phyloP scores from a whole-genome alignment of 2,113 vertebrate species.

The Hemibagrus wyckioides region DNA sequence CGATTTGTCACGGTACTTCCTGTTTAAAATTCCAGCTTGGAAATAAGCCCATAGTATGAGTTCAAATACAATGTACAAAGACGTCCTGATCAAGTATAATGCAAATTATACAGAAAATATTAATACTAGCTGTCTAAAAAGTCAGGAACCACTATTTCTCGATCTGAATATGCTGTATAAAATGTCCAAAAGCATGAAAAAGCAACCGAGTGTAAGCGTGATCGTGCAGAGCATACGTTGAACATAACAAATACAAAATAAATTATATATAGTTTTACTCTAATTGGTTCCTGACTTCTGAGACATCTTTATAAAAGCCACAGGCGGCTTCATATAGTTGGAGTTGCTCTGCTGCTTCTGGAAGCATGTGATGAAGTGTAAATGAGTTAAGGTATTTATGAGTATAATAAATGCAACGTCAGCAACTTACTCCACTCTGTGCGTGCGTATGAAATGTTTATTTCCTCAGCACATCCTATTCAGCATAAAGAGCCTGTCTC shows the following conservation, averaged over 20 bases:
- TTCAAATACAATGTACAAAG: neutral
- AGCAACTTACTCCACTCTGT: neutral
- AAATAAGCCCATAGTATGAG: neutral
- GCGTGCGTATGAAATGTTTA: neutral
- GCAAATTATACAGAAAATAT: neutral
- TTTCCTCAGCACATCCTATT: slow-evolving; percentile 14
- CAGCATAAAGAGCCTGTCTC: slow-evolving; percentile 2
- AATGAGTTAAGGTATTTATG: slow-evolving; percentile 18
- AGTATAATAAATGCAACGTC: neutral
- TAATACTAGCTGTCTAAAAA: neutral
- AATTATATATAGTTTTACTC: neutral
- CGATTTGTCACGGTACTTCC: neutral
- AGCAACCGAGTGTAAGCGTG: neutral
- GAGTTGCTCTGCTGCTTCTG: neutral
- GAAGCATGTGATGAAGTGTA: neutral
- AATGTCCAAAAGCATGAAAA: neutral
- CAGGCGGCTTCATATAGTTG: neutral
- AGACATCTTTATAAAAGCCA: neutral
- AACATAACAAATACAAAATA: neutral
- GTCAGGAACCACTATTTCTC: neutral
- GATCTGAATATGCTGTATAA: neutral
- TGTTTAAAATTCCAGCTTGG: slow-evolving; percentile 3
- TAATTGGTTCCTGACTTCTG: neutral
- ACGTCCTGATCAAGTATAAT: neutral
- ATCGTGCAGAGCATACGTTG: neutral